phyloP scores from a whole-genome alignment of 2,797 vertebrate species.

The Poeciliopsis infans region DNA sequence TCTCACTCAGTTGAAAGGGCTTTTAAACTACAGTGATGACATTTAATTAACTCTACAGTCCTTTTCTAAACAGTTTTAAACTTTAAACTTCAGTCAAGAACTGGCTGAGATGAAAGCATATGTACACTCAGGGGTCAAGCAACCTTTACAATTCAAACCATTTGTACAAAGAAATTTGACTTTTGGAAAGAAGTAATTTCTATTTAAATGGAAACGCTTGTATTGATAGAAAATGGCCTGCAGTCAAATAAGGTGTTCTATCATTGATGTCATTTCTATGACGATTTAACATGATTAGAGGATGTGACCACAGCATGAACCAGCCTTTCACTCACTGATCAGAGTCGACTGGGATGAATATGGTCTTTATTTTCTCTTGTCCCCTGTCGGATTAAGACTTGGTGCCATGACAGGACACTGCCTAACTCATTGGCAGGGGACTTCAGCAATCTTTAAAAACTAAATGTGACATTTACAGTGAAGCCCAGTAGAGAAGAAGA shows the following conservation, averaged over 20 bases:
- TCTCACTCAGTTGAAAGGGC: background rate
- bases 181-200: background rate
- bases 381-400: conserved; percentile 76
- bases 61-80: background rate
- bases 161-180: background rate
- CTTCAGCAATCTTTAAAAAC: background rate
- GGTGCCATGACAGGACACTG: conserved; percentile 68
- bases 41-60: background rate
- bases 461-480: background rate
- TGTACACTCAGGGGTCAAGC: background rate
- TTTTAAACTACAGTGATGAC: background rate
- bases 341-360: conserved; percentile 76
- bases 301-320: conserved; percentile 77
- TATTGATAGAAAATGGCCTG: background rate
- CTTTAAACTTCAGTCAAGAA: background rate
- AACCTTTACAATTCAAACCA: background rate
- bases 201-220: background rate
- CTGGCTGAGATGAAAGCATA: background rate
- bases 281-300: background rate
- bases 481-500: background rate
- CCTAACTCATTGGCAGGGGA: conserved; percentile 73
- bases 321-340: conserved; percentile 71
- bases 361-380: conserved; percentile 36
- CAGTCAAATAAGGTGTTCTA: background rate
- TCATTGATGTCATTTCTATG: background rate